Base-by-base conservation (phyloP, 2,888 invertebrate genomes). In the Lamellibrachia satsuma region DNA sequence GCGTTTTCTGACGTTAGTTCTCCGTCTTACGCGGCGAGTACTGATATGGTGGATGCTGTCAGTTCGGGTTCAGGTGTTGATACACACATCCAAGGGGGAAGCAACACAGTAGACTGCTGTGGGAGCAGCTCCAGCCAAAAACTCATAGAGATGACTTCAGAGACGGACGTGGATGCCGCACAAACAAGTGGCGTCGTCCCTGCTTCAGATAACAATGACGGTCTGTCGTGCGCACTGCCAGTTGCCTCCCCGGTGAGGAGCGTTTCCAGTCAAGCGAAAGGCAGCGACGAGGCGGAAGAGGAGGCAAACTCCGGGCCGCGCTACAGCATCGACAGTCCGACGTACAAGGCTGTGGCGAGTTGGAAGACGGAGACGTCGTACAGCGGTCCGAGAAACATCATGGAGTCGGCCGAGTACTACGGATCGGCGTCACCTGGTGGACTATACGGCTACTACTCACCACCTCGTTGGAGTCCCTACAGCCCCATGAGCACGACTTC, bases 281-380 rank as follows among this genome's bases (percentile, higher is more conserved):
- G 15, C 7, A 52, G 27, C 22, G 60, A 27, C 55, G 55, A 52
- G n/a, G 39, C 27, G 15, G 92, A 92, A 11, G 52, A 52, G 52
- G 52, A n/a, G 27, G 6, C 90, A 15, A 52, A 39, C 52, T 3
- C n/a, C n/a, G n/a, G 52, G 7, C 92, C 93, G 52, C 92, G 94
- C 22, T 96, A 95, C 93, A 95, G 96, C 93, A 95, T 96, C 52
- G 95, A 96, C 93, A 96, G 96, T 93, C 96, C 96, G 52, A 95
- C 95, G 15, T 96, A 96, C 92, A 93, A 95, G 93, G 91, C 94
- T 9, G 94, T 95, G 27, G 93, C 93, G 6, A 94, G 94, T 2
- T 95, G 95, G 95, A 94, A 94, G 15, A 91, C 94, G 51, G 95
- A 95, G n/a, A 60, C 92, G 93, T n/a, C 93, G 92, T 6, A 92